phyloP scores from a whole-genome alignment of 2,797 vertebrate genomes.

The Bryconaethiops microstoma region DNA sequence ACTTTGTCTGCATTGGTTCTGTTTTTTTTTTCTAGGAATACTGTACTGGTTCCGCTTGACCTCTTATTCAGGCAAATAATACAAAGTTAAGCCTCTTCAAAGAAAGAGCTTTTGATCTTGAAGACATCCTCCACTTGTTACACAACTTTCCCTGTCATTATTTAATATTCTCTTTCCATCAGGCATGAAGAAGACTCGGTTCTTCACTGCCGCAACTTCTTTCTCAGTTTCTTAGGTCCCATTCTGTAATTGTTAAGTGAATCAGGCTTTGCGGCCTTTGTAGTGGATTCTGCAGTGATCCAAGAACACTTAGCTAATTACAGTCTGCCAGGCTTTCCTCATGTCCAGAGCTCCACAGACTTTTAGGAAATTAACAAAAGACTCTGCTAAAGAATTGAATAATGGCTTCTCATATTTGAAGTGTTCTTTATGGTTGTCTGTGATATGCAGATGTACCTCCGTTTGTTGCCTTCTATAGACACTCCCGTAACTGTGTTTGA shows the following conservation, averaged over 20 bases:
- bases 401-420: constrained; percentile 60
- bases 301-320: constrained; percentile 69
- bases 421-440: constrained; percentile 61
- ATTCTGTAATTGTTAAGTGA: constrained; percentile 37
- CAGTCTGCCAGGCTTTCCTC: constrained; percentile 54
- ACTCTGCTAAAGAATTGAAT: constrained; percentile 47
- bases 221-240: constrained; percentile 12
- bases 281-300: constrained; percentile 53
- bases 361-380: constrained; percentile 67
- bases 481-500: background rate
- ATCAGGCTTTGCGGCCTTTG: constrained; percentile 39
- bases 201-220: background rate
- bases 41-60: background rate
- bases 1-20: background rate
- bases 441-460: constrained; percentile 47
- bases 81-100: background rate
- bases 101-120: background rate
- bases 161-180: constrained; percentile 19
- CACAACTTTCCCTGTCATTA: background rate
- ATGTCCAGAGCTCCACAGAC: constrained; percentile 37
- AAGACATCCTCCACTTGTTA: constrained; percentile 5
- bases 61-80: constrained; percentile 9
- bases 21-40: background rate
- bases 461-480: background rate
- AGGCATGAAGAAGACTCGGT: background rate